Evolutionary conservation across 2,113 vertebrate species (phyloP).

Genomic region (Psittacara wagleri): DNA sequence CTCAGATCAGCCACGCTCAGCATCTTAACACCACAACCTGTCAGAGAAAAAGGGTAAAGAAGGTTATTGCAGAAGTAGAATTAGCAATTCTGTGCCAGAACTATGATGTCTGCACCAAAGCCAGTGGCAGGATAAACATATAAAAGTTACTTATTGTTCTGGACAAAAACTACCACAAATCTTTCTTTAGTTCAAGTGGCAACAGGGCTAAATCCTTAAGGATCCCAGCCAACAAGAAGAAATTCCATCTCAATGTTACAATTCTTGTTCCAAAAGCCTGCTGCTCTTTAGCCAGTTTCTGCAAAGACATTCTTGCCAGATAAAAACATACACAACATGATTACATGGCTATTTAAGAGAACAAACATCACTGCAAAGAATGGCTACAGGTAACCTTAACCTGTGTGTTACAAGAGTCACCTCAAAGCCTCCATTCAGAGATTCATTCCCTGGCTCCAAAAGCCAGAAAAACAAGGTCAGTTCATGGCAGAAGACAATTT

Average conservation of each 20-base stretch:
- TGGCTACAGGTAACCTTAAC: not conserved
- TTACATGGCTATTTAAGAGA: slow-evolving; percentile 9
- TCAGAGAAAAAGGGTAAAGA: not conserved
- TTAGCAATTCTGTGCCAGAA: not conserved
- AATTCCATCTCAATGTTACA: not conserved
- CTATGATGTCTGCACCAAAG: not conserved
- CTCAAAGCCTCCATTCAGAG: slow-evolving; percentile 29
- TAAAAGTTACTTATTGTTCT: not conserved
- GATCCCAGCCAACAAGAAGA: not conserved
- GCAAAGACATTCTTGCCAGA: not conserved
- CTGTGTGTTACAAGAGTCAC: not conserved
- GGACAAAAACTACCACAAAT: not conserved
- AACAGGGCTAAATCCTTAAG: not conserved
- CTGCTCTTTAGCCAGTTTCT: not conserved
- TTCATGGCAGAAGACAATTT: not conserved
- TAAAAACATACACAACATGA: not conserved
- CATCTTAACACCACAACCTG: slow-evolving; percentile 96
- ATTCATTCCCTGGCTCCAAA: not conserved
- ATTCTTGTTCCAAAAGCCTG: not conserved
- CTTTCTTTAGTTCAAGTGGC: not conserved
- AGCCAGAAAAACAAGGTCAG: not conserved
- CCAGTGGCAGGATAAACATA: fast-evolving
- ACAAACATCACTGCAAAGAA: not conserved
- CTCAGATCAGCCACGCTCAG: slow-evolving; percentile 88
- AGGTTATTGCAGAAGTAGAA: not conserved